Conservation (phyloP, 2,113 vertebrate genomes). For the Heptranchias perlo region DNA sequence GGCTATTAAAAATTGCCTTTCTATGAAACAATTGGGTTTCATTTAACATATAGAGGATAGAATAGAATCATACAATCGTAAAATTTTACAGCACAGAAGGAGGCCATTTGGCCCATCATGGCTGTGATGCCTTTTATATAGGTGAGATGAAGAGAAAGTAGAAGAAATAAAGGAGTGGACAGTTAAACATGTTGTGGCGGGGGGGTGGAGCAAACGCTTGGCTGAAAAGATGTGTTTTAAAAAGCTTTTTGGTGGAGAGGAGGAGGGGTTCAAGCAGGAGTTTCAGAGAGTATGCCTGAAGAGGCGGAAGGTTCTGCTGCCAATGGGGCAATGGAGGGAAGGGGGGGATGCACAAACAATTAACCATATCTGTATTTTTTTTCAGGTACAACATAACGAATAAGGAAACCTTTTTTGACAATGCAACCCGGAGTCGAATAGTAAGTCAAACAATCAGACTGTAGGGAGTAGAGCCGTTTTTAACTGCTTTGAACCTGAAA, state of each 20-base stretch:
- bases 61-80: not conserved
- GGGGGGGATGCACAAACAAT: not conserved
- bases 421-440: conserved; percentile 85
- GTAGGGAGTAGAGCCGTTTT: not conserved
- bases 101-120: not conserved
- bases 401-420: conserved; percentile 85
- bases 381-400: conserved; percentile 85
- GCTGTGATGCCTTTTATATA: not conserved
- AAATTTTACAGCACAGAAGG: not conserved
- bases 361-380: conserved; percentile 37
- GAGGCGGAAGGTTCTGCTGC: too few relatives aligned
- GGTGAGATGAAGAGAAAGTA: not conserved
- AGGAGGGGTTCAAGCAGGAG: not conserved
- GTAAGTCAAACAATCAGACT: conserved; percentile 63
- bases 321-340: not conserved
- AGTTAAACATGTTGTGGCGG: too few relatives aligned
- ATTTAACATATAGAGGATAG: not conserved
- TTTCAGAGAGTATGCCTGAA: not conserved
- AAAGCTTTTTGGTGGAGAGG: not conserved
- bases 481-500: not conserved
- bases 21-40: not conserved
- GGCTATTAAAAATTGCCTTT: not conserved
- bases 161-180: not conserved
- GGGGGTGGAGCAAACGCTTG: not conserved
- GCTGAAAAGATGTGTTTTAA: not conserved